Percentiles rank a stretch among this genome's conserved stretches.
phyloP scores from a whole-genome alignment of 2,797 vertebrate genomes.

The Neomorphus geoffroyi region DNA sequence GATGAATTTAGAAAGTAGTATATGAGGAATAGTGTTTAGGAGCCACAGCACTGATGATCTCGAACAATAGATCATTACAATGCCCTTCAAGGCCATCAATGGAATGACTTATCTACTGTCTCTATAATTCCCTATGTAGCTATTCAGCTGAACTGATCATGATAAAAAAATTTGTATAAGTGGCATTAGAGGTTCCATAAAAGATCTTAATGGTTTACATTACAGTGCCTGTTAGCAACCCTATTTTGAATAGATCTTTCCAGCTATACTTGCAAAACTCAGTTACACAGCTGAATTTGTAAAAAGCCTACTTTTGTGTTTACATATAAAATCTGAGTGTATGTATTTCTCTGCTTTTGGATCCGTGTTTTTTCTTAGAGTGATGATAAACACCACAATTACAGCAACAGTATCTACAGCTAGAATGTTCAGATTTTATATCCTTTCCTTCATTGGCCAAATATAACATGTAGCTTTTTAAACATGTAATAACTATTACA shows the following conservation, averaged over 20 bases:
- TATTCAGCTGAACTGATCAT: background rate
- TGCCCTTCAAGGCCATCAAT: slow-evolving; percentile 2
- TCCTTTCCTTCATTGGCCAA: background rate
- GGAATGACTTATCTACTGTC: background rate
- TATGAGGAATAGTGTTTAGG: background rate
- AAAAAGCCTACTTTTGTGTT: background rate
- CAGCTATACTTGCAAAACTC: background rate
- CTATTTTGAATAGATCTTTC: background rate
- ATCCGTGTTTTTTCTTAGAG: background rate
- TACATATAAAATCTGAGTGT: background rate
- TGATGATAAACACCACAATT: background rate
- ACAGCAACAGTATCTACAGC: background rate
- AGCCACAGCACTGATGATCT: background rate
- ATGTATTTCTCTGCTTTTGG: background rate
- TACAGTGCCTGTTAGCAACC: background rate
- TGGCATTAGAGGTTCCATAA: slow-evolving; percentile 4
- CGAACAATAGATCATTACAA: slow-evolving; percentile 5
- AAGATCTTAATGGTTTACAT: background rate
- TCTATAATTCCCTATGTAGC: background rate
- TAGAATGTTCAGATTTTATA: background rate
- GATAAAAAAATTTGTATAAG: slow-evolving; percentile 24
- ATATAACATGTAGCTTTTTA: background rate
- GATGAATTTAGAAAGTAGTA: background rate
- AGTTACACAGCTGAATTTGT: background rate
- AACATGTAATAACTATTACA: background rate